A percentile compares a stretch with the other conserved stretches of the same genome.
Evolutionary conservation across 2,113 vertebrate species (phyloP).

Genomic region (Corythoichthys haematopterus): DNA sequence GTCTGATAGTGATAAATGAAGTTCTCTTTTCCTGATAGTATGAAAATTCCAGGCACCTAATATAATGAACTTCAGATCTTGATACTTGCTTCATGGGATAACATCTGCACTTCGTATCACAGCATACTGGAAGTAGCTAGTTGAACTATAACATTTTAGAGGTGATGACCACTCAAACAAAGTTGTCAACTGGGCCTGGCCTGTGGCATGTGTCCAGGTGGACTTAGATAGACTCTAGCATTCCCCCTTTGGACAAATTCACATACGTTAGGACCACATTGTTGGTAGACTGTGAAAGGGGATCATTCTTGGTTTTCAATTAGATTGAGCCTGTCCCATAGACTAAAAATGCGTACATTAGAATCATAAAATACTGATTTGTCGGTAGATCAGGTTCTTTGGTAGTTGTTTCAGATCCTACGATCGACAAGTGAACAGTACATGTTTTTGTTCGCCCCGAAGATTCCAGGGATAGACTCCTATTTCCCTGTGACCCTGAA

Average conservation of each 20-base stretch:
- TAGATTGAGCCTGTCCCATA: too few species aligned
- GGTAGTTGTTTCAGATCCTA: neutral
- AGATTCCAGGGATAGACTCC: neutral
- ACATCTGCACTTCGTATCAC: neutral
- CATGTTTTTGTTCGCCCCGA: neutral
- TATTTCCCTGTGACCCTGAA: neutral
- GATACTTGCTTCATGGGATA: neutral
- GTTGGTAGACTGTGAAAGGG: neutral
- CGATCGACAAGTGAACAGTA: neutral
- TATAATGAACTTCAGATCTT: neutral
- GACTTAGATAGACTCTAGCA: neutral
- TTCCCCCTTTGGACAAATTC: neutral
- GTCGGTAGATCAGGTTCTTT: too few species aligned
- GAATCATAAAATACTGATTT: too few species aligned
- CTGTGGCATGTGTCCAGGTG: neutral
- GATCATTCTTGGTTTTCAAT: too few species aligned
- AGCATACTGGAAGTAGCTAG: neutral
- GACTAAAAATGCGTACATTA: too few species aligned
- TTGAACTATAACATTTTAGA: neutral
- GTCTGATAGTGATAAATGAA: neutral
- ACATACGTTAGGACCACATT: neutral
- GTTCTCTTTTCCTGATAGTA: too few species aligned
- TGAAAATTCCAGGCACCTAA: too few species aligned
- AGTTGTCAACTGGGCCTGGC: neutral
- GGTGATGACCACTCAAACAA: neutral